Base-by-base conservation (phyloP, 2,888 invertebrate species). In the Adelognathus sp. region DNA sequence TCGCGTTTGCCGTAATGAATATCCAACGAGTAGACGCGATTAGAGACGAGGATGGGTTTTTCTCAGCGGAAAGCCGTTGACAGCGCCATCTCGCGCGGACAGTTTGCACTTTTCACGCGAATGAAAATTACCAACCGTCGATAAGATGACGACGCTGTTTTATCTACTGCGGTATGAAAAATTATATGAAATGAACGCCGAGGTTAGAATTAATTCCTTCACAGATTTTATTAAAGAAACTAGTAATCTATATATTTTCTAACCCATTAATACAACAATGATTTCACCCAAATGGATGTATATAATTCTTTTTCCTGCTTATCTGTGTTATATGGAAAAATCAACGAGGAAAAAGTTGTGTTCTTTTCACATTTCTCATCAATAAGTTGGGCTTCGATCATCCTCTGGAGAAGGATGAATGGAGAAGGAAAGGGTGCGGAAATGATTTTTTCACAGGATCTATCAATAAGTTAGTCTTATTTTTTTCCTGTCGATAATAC, bases 1-100 rank as follows among this genome's bases (percentile, higher is more conserved):
- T 58, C 44, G 7, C 33, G 24, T 41, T n/a, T n/a, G 41, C 33
- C 27, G 54, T 16, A 21, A 46, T 58, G 46, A 70, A 58, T 70
- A 46, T 44, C 44, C 56, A 69, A 44, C 70, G 60, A 27, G 50
- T 39, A 16, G n/a, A 16, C 63, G 44, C 44, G 54, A 33, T 70
- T 69, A 31, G n/a, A 50, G 39, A 44, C 2, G 18, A n/a, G 54
- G 56, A 52, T 41, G 31, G 33, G 31, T 52, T 52, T 50, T 54
- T 11, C n/a, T 9, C 14, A 11, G 21, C 9, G 3, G 1, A 27
- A 21, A 29, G 33, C 27, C 39, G 1, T 18, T 5, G 3, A 16
- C 29, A 29, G 27, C 60, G 60, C 16, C 66, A 54, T 27, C 66
- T 54, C 29, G 14, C 54, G 41, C 6, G n/a, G n/a, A n/a, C n/a